phyloP scores from a whole-genome alignment of 1,140 invertebrate genomes.

The Lerema accius region DNA sequence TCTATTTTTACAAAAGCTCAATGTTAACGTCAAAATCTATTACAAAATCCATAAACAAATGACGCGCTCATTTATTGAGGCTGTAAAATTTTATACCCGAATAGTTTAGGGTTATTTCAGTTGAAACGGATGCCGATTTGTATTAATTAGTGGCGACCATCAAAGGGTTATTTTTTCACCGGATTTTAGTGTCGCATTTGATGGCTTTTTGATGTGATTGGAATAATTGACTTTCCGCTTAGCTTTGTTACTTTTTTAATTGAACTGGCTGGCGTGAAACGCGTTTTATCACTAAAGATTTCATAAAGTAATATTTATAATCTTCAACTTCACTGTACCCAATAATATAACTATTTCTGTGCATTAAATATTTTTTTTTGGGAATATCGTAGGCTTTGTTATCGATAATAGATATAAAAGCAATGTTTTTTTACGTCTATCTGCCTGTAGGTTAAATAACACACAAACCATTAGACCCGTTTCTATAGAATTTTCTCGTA shows the following conservation, averaged over 20 bases:
- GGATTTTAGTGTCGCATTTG: slow-evolving; percentile 32
- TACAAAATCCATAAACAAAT: slow-evolving; percentile 71
- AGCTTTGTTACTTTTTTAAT: slow-evolving; percentile 9
- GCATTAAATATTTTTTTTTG: too few species aligned
- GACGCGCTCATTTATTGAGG: slow-evolving; percentile 62
- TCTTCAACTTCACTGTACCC: too few species aligned
- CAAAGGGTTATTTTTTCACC: slow-evolving; percentile 37
- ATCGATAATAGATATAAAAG: too few species aligned
- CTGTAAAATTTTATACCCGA: slow-evolving; percentile 66
- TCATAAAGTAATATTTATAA: too few species aligned
- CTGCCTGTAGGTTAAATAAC: too few species aligned
- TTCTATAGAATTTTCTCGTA: too few species aligned
- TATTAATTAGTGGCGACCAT: slow-evolving; percentile 46
- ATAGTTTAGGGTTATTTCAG: slow-evolving; percentile 56
- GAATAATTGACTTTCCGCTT: slow-evolving; percentile 33
- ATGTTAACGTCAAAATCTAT: slow-evolving; percentile 64
- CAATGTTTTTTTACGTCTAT: too few species aligned
- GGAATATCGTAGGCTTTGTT: too few species aligned
- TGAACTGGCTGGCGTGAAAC: too few species aligned
- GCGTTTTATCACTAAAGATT: too few species aligned
- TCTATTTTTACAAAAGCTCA: slow-evolving; percentile 42
- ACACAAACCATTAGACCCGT: too few species aligned
- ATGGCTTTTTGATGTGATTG: slow-evolving; percentile 34
- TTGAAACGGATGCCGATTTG: slow-evolving; percentile 49
- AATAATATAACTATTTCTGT: too few species aligned